These are phyloP conservation scores for Osmoderma eremita DNA, from an alignment of 2,888 invertebrate species.

Conservation along the genomic window DNA sequence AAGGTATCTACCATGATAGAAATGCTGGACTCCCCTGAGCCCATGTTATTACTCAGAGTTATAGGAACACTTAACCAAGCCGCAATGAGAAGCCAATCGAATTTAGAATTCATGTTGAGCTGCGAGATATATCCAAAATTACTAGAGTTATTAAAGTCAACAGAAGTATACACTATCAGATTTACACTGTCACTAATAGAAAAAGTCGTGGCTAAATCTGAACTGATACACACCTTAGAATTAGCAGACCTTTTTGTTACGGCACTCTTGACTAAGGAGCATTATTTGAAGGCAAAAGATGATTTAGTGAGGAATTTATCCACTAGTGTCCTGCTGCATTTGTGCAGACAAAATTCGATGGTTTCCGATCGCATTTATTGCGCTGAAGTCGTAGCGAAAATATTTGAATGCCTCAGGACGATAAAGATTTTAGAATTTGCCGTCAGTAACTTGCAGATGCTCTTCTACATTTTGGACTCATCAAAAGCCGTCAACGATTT, in stretches of 20 bases:
- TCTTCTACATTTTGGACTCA: constrained; percentile 28
- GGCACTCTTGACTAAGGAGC: background rate
- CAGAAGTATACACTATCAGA: constrained; percentile 11
- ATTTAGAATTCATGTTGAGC: background rate
- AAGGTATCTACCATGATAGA: constrained; percentile 25
- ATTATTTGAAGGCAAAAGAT: constrained; percentile 12
- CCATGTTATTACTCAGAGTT: background rate
- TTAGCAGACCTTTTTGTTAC: background rate
- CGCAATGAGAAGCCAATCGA: background rate
- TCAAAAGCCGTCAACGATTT: constrained; percentile 1
- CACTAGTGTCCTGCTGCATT: background rate
- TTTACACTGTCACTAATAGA: constrained; percentile 10
- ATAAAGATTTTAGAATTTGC: constrained; percentile 13
- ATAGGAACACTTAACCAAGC: constrained; percentile 6
- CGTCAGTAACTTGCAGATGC: constrained; percentile 9
- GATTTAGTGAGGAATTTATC: constrained; percentile 1
- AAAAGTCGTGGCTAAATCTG: background rate
- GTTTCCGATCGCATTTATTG: constrained; percentile 9
- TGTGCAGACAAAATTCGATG: constrained; percentile 1
- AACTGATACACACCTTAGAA: background rate
- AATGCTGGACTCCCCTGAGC: constrained; percentile 13
- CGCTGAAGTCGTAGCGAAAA: background rate
- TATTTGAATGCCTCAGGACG: constrained; percentile 20
- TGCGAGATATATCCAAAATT: constrained; percentile 11
- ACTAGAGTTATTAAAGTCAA: background rate